Evolutionary conservation across 2,888 invertebrate species (phyloP).

Genomic region (Apocheima hispidaria): DNA sequence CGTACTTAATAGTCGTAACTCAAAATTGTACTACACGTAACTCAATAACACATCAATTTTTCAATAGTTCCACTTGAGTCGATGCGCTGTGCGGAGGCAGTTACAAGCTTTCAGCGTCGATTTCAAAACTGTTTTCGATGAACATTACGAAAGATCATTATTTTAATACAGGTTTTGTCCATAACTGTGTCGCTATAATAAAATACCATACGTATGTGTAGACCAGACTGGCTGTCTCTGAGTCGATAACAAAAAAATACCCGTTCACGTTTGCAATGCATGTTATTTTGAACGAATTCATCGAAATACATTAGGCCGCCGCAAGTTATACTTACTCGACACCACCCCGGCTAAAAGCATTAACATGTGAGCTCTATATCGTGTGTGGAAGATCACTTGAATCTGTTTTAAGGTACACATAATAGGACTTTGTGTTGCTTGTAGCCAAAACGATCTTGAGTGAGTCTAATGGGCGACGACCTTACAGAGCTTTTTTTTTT

Average conservation of each 20-base stretch:
- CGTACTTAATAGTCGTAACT: too few species aligned
- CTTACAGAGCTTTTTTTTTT: not conserved
- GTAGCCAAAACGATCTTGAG: not conserved
- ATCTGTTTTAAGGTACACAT: too few species aligned
- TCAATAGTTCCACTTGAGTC: not conserved
- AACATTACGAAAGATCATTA: not conserved
- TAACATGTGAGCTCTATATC: too few species aligned
- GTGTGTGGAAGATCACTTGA: too few species aligned
- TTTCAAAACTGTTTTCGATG: not conserved
- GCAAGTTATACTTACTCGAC: not conserved
- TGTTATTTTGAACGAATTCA: constrained; percentile 40
- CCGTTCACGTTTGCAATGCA: constrained; percentile 57
- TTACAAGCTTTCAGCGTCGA: not conserved
- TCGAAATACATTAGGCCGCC: not conserved
- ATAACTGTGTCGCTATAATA: constrained; percentile 3
- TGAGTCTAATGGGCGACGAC: not conserved
- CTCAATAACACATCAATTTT: too few species aligned
- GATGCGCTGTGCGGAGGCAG: too few species aligned
- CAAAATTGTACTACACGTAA: too few species aligned
- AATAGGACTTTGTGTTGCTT: not conserved
- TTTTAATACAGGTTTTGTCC: not conserved
- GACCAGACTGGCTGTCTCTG: constrained; percentile 67
- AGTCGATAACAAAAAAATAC: constrained; percentile 56
- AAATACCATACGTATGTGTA: constrained; percentile 20
- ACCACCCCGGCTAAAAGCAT: not conserved